Conservation (phyloP, 2,888 invertebrate species). For the Acleris laterana region DNA sequence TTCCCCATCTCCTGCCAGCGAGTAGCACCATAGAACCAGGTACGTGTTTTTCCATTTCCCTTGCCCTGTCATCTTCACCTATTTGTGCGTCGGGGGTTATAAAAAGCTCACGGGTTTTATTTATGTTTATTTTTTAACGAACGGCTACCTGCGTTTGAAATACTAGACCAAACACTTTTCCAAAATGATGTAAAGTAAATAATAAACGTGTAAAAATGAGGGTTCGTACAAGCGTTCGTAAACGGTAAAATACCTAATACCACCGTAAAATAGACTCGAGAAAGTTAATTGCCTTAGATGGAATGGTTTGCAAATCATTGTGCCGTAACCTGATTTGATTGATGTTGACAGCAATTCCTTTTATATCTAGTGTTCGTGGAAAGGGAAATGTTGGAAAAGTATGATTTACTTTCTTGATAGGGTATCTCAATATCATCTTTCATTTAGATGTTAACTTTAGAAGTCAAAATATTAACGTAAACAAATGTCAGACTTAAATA, state of each 20-base stretch:
- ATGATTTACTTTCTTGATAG: conserved; percentile 2
- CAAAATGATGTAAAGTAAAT: too few relatives aligned
- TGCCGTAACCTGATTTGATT: conserved; percentile 20
- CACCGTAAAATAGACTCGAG: background rate
- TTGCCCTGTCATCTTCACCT: too few relatives aligned
- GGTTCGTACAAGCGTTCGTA: background rate
- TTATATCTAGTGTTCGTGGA: conserved; percentile 2
- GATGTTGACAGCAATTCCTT: conserved; percentile 20
- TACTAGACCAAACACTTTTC: too few relatives aligned
- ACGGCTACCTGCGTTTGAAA: too few relatives aligned
- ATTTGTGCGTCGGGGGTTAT: too few relatives aligned
- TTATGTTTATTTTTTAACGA: too few relatives aligned
- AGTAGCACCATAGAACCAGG: too few relatives aligned
- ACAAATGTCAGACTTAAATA: background rate
- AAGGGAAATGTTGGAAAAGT: conserved; percentile 18
- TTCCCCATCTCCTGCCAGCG: too few relatives aligned
- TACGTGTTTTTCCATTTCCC: too few relatives aligned
- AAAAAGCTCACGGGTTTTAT: too few relatives aligned
- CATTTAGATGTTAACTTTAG: conserved; percentile 2
- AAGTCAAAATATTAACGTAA: background rate
- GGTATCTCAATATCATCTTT: background rate
- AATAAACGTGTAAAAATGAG: too few relatives aligned
- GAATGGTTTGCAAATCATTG: conserved; percentile 11
- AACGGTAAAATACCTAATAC: background rate
- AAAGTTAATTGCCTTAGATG: conserved; percentile 12